A percentile compares a stretch with the other conserved stretches of the same genome.
Conservation (phyloP, 2,797 vertebrate genomes). For the Parauchenoglanis ngamensis region DNA sequence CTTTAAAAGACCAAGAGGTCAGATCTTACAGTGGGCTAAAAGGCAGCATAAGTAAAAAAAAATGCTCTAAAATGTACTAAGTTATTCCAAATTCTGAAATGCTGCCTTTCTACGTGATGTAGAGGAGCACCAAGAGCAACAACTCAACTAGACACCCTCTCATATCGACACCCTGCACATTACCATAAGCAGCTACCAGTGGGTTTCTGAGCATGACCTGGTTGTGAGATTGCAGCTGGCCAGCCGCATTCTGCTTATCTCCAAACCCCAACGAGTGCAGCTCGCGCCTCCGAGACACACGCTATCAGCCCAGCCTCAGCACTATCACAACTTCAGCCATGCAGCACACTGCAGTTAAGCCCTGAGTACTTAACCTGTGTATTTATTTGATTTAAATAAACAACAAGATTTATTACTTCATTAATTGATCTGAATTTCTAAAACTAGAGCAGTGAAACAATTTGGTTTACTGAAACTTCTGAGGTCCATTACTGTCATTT, state of each 20-base stretch:
- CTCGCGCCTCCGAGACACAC: slow-evolving; percentile 39
- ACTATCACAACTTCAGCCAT: slow-evolving; percentile 27
- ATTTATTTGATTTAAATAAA: slow-evolving; percentile 20
- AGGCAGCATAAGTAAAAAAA: background rate
- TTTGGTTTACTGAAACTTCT: background rate
- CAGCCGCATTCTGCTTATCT: slow-evolving; percentile 53
- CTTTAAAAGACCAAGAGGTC: background rate
- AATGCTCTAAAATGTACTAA: background rate
- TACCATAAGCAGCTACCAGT: slow-evolving; percentile 37
- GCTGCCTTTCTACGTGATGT: background rate
- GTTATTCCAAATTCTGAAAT: background rate
- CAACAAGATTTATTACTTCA: slow-evolving; percentile 24
- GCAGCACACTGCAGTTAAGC: slow-evolving; percentile 39
- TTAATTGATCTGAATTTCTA: slow-evolving; percentile 11
- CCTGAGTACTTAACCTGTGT: slow-evolving; percentile 29
- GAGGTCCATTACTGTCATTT: background rate
- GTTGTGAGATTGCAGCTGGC: slow-evolving; percentile 46
- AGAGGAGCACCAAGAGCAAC: background rate
- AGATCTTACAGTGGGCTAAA: background rate
- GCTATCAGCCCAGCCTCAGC: slow-evolving; percentile 43
- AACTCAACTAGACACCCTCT: background rate
- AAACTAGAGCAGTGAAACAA: slow-evolving; percentile 17
- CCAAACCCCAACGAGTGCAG: slow-evolving; percentile 42
- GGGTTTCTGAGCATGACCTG: slow-evolving; percentile 48
- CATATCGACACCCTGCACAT: slow-evolving; percentile 25